Base-by-base conservation (phyloP, 2,888 invertebrate species). In the Stictocephala bisonia region DNA sequence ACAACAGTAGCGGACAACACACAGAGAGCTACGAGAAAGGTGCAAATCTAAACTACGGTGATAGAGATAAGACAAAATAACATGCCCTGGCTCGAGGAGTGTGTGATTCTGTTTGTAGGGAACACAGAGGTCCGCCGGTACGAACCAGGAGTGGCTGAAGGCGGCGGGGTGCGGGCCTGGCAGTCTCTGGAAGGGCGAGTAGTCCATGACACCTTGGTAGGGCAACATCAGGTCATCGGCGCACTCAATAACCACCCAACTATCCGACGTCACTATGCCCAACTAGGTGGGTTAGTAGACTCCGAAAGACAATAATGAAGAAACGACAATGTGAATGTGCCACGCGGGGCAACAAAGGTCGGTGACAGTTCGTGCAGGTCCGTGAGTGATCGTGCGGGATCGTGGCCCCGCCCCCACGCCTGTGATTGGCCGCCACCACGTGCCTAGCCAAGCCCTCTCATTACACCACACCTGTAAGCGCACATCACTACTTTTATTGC, bases 141-240 rank as follows among this genome's bases (percentile, higher is more conserved):
- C 94, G 90, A 95, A 93, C 95, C 95, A 95, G 88, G 95, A 95
- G 90, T 95, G 95, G 85, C 94, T 93, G 89, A 95, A 95, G 83
- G 92, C 92, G 83, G 95, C 90, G 85, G 86, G 84, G 81, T 88
- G 67, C 82, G 81, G 83, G 84, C 81, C 84, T 29, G 79, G 85
- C 81, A 86, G 86, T 72, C 86, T 83, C 78, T 86, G 86, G 82
- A 86, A 86, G 76, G 84, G 83, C 26, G 79, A 78, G 82, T 86
- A 87, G 84, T 86, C 86, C 94, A 95, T 94, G 83, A 94, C 93
- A 72, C 81, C 82, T 51, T 82, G 82, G 78, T 82, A 82, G 51
- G 82, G 82, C 74, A 82, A 77, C 82, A 82, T 82, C 60, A 53
- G 60, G 48, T 18, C 35, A 41, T n/a, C 20, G 51, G 48, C 53